A percentile compares a stretch with the other conserved stretches of the same genome.
Evolutionary conservation across 2,888 invertebrate species (phyloP).

Genomic region (Nephrocerus scutellatus): DNA sequence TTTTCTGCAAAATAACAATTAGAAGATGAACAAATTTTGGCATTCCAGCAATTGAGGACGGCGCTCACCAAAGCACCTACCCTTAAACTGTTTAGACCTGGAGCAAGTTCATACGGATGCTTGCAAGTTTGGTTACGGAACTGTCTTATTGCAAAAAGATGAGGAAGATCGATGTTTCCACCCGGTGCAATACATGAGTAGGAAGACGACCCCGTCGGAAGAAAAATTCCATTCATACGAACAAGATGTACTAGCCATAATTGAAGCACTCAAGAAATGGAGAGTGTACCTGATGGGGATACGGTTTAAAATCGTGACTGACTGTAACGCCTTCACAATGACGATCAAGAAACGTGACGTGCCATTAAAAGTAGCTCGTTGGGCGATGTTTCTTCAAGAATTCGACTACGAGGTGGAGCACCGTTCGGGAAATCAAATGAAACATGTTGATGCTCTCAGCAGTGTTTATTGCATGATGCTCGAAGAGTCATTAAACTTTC

Average conservation of each 20-base stretch:
- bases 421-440: not conserved
- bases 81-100: not conserved
- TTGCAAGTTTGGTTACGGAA: too few relatives aligned
- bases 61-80: not conserved
- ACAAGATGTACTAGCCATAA: slow-evolving; percentile 23
- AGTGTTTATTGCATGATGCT: too few relatives aligned
- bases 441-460: too few relatives aligned
- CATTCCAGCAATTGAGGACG: not conserved
- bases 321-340: slow-evolving; percentile 2
- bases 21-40: not conserved
- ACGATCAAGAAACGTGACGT: slow-evolving; percentile 1
- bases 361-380: not conserved
- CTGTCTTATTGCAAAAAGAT: not conserved
- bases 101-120: too few relatives aligned
- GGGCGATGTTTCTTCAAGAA: slow-evolving; percentile 3
- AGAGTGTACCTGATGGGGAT: too few relatives aligned
- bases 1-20: not conserved
- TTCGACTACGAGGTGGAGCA: not conserved
- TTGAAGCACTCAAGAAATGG: slow-evolving; percentile 22
- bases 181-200: slow-evolving; percentile 24
- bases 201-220: slow-evolving; percentile 21
- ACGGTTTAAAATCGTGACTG: not conserved
- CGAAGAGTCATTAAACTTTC: too few relatives aligned
- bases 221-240: slow-evolving; percentile 24
- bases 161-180: too few relatives aligned